Evolutionary conservation across 2,888 invertebrate genomes (phyloP), one percentile per base, ranked within the genome.

Genomic region (Lepidonotus clava): DNA sequence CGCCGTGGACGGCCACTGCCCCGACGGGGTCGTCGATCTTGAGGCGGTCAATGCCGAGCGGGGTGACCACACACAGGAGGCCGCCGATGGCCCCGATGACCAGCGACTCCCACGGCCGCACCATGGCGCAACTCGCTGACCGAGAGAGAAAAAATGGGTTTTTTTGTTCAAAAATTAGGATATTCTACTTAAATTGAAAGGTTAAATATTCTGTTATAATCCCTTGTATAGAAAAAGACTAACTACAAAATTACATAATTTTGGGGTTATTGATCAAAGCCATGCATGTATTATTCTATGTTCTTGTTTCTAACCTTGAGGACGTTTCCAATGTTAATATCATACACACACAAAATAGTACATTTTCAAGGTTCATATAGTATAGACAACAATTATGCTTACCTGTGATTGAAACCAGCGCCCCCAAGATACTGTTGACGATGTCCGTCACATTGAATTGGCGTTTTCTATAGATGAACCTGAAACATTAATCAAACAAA

Each of bases 21-120:
- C 98, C 98, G 0, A 98, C 98, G 0, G 98, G 98, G 94, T 97
- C 97, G 92, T 98, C 98, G 0, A 98, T 96, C 18, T 96, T 96
- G 88, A 97, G 92, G 92, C 95, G 96, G 93, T 98, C 97, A 89
- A 98, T 96, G 8, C 97, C 92, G 0, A 97, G 97, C 94, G 96
- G 96, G 0, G 96, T 95, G 0, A 95, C 91, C 46, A 97, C 96
- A 1, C 97, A 96, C 41, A 98, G 94, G 0, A 96, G 94, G 0
- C 96, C 97, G 0, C 98, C 98, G 11, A 98, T 94, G 56, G 96
- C 94, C 0, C 92, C 92, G 2, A 92, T 91, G 0, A 91, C 76
- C 24, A 92, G 53, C 0, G 90, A 91, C 51, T 92, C 91, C 90
- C 91, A 91, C 0, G 92, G 91, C 61, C 90, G 90, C 0, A 90